phyloP scores from a whole-genome alignment of 1,140 invertebrate genomes.

The Sitodiplosis mosellana region DNA sequence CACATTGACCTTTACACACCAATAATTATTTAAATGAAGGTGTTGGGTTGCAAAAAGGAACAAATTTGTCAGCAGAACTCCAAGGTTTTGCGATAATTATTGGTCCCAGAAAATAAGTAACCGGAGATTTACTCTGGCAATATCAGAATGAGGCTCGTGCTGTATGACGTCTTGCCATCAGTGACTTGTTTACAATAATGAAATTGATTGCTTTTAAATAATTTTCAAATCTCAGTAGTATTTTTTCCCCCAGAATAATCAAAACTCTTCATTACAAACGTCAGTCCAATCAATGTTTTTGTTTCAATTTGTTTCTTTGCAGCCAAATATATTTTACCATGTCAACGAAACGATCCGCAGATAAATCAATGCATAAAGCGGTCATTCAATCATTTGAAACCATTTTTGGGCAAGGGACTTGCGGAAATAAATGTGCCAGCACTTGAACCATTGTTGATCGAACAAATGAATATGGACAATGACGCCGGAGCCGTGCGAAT shows the following conservation, averaged over 20 bases:
- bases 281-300: too few relatives aligned
- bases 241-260: too few relatives aligned
- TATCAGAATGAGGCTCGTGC: too few relatives aligned
- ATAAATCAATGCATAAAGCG: constrained; percentile 45
- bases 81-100: too few relatives aligned
- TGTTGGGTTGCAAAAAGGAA: too few relatives aligned
- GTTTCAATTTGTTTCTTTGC: constrained; percentile 21
- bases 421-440: constrained; percentile 46
- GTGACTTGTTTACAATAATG: not conserved
- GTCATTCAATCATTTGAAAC: constrained; percentile 48
- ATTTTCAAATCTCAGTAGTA: not conserved
- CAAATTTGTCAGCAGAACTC: too few relatives aligned
- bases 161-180: too few relatives aligned
- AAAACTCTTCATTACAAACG: too few relatives aligned
- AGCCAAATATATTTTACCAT: constrained; percentile 57
- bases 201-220: not conserved
- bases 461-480: constrained; percentile 52
- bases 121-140: too few relatives aligned
- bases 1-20: too few relatives aligned
- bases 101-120: too few relatives aligned
- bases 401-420: constrained; percentile 47
- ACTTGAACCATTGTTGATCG: constrained; percentile 50
- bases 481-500: constrained; percentile 50
- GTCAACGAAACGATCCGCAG: constrained; percentile 40
- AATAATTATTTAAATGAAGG: too few relatives aligned